A percentile compares a stretch with the other conserved stretches of the same genome.
phyloP scores from a whole-genome alignment of 2,888 invertebrate genomes.

The Parascotia fuliginaria region DNA sequence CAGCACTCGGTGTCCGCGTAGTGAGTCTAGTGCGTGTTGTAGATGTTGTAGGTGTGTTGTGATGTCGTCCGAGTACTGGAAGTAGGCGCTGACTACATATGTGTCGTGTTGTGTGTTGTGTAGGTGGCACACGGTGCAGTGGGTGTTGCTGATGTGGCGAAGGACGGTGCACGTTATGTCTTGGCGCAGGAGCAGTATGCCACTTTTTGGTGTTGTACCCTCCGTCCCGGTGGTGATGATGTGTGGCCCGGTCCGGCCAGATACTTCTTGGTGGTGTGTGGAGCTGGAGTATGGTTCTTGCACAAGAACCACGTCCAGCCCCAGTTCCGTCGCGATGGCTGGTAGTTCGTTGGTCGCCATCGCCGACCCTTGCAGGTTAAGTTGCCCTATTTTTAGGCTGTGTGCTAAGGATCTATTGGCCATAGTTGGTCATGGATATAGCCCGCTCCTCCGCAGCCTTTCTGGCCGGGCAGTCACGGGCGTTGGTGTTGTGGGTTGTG shows the following conservation, averaged over 20 bases:
- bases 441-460: conserved; percentile 20
- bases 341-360: conserved; percentile 34
- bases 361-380: conserved; percentile 27
- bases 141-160: conserved; percentile 17
- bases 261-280: background rate
- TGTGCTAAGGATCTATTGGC: too few relatives aligned
- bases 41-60: conserved; percentile 19
- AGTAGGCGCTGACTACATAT: conserved; percentile 9
- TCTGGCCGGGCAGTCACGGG: conserved; percentile 28
- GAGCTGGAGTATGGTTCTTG: conserved; percentile 37
- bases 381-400: conserved; percentile 41
- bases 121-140: conserved; percentile 26
- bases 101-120: background rate
- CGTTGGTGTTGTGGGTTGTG: conserved; percentile 22
- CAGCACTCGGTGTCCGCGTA: conserved; percentile 6
- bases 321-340: conserved; percentile 10
- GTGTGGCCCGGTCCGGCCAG: background rate
- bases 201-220: conserved; percentile 23
- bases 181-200: conserved; percentile 8
- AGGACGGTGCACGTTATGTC: conserved; percentile 16
- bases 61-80: background rate
- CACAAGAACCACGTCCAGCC: conserved; percentile 32
- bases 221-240: too few relatives aligned
- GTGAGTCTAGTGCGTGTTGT: conserved; percentile 9
- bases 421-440: conserved; percentile 11